Base-by-base conservation (phyloP, 2,113 vertebrate species). In the Crocuta crocuta region DNA sequence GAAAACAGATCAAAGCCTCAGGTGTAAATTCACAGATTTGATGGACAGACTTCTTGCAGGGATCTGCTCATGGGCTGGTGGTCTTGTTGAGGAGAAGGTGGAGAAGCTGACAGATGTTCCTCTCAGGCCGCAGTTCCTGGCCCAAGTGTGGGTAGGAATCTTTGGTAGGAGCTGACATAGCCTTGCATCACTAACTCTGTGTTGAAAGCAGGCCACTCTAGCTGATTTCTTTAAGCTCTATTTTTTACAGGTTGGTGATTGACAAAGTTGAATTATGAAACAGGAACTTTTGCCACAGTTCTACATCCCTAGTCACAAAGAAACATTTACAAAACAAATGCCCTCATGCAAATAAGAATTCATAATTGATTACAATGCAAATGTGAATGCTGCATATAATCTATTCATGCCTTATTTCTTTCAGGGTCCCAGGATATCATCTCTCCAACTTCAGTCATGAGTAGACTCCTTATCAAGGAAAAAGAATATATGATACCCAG, bases 211-310 rank as follows among this genome's bases (percentile, higher is more conserved):
- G 80, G 50, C 45, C 68, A 26, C 78, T 17, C 61, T 39, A 33
- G 33, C 21, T 35, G 17, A 78, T 86, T 97, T 89, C 95, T 91
- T 86, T 93, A 85, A 89, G 91, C 48, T 1, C 13, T 28, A 12
- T 85, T 87, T 92, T 93, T 85, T 94, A 39, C 70, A 83, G 33
- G 53, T 58, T 70, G 58, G 45, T 16, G 21, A 93, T 70, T 81
- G 35, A 48, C 61, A 97, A 79, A 96, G 81, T 19, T 74, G 55
- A 96, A 48, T 98, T 98, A 93, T 86, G 97, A 98, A 98, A 98
- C 96, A 97, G 98, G 97, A 98, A 97, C 39, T 97, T 88, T 74
- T 94, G 91, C 39, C 89, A 91, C 76, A 81, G 48, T 48, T 82
- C 39, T 68, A 31, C 61, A 68, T 91, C 88, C 39, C 53, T 73